phyloP scores from a whole-genome alignment of 2,113 vertebrate genomes.

The Nothocercus nigrocapillus region DNA sequence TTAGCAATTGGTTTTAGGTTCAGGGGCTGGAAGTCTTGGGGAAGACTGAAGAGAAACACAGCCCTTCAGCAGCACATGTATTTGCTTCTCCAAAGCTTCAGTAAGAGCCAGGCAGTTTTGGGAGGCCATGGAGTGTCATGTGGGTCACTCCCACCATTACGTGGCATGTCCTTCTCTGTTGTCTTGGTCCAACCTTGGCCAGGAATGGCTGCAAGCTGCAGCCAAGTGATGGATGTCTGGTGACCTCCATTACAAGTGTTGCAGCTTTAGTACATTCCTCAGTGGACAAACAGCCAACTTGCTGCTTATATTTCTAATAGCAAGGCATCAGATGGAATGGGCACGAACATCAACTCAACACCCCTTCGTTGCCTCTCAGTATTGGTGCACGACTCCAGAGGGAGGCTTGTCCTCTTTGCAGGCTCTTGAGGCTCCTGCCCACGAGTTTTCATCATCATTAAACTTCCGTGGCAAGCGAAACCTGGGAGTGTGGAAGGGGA shows the following conservation, averaged over 20 bases:
- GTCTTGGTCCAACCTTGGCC: not conserved
- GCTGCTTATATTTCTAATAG: not conserved
- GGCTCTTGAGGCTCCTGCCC: not conserved
- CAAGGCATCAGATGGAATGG: not conserved
- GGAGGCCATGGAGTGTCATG: too few relatives aligned
- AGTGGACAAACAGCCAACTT: not conserved
- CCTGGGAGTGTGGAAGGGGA: not conserved
- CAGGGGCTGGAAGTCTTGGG: not conserved
- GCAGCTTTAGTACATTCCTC: not conserved
- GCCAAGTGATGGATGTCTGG: not conserved
- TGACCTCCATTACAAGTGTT: not conserved
- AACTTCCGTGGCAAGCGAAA: not conserved
- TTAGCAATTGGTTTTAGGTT: not conserved
- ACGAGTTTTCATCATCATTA: not conserved
- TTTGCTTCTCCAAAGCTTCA: not conserved
- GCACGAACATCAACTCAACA: not conserved
- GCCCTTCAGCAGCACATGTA: not conserved
- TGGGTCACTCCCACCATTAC: fast-evolving
- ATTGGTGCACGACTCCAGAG: not conserved
- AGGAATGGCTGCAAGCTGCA: not conserved
- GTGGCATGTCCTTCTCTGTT: not conserved
- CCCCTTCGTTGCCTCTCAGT: not conserved
- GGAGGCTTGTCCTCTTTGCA: not conserved
- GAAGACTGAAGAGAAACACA: not conserved
- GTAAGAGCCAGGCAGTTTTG: not conserved